Conservation (phyloP, 2,888 invertebrate species). For the Busseola fusca region DNA sequence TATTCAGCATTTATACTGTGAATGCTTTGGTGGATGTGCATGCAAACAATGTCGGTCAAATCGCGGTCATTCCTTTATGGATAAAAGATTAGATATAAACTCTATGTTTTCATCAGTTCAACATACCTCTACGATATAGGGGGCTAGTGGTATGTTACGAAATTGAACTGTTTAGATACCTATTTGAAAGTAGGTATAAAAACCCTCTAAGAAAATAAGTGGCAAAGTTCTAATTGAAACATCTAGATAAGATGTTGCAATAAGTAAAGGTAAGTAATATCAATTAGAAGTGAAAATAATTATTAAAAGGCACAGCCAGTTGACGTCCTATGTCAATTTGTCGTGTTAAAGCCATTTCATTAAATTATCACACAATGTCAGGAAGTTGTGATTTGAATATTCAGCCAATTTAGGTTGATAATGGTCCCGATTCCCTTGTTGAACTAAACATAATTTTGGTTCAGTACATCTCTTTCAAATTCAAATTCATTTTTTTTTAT, state of each 20-base stretch:
- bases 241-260: no score
- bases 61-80: background rate
- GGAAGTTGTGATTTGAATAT: background rate
- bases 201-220: background rate
- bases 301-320: background rate
- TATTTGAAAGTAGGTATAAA: background rate
- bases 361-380: background rate
- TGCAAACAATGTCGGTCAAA: background rate
- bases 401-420: background rate
- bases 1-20: constrained; percentile 13
- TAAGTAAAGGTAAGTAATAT: no score
- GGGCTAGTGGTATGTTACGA: no score
- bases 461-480: no score
- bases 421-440: no score
- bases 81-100: background rate
- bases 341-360: background rate
- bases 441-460: no score
- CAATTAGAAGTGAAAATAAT: background rate
- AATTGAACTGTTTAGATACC: background rate
- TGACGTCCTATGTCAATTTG: background rate
- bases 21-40: constrained; percentile 2
- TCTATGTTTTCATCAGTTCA: background rate
- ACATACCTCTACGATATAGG: no score
- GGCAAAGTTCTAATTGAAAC: background rate
- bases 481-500: no score